Conservation (phyloP, 2,888 invertebrate species). For the Eumacrocentrus americanus region DNA sequence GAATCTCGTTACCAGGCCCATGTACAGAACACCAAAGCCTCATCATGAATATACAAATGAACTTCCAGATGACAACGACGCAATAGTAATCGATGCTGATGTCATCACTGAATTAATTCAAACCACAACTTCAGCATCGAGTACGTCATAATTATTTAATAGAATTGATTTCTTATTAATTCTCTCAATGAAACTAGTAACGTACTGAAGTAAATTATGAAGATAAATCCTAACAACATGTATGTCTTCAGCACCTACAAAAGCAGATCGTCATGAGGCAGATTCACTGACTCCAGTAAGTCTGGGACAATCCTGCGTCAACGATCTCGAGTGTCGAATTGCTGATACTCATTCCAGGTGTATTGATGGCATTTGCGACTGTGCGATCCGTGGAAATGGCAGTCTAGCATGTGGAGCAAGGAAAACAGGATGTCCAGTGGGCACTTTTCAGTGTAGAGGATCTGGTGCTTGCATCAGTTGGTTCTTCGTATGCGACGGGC, state of each 20-base stretch:
- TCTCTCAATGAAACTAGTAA: background rate
- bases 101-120: constrained; percentile 42
- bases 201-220: too few species aligned
- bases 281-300: constrained; percentile 65
- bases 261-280: constrained; percentile 55
- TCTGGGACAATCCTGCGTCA: constrained; percentile 76
- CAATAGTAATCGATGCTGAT: constrained; percentile 54
- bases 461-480: constrained; percentile 88
- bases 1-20: constrained; percentile 49
- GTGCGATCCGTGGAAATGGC: constrained; percentile 66
- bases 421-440: constrained; percentile 79
- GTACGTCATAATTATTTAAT: constrained; percentile 20
- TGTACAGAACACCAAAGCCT: constrained; percentile 38
- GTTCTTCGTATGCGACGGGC: constrained; percentile 91
- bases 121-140: constrained; percentile 40
- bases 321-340: constrained; percentile 79
- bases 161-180: background rate
- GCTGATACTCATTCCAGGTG: constrained; percentile 82
- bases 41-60: constrained; percentile 43
- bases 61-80: constrained; percentile 49
- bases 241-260: constrained; percentile 44
- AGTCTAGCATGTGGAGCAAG: constrained; percentile 70
- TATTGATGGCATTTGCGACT: constrained; percentile 78
- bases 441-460: constrained; percentile 87
- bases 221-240: background rate